phyloP scores from a whole-genome alignment of 2,113 vertebrate genomes.

The Euleptes europaea region DNA sequence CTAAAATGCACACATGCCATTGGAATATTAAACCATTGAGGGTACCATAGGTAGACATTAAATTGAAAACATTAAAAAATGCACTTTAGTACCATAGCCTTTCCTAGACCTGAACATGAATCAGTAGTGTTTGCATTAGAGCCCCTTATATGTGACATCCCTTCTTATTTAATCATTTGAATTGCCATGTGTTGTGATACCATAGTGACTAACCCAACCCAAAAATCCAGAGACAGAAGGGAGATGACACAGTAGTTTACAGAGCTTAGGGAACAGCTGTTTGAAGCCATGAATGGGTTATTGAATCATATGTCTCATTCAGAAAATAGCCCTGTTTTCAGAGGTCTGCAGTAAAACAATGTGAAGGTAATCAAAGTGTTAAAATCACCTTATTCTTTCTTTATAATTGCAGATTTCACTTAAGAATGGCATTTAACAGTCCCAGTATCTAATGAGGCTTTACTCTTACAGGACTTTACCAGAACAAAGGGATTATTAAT shows the following conservation, averaged over 20 bases:
- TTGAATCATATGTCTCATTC: background rate
- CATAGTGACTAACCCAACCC: too few species aligned
- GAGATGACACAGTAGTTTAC: background rate
- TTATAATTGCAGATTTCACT: slow-evolving; percentile 38
- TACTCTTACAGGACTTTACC: slow-evolving; percentile 46
- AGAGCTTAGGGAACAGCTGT: background rate
- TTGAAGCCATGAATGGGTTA: background rate
- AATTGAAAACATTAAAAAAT: background rate
- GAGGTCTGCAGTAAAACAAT: background rate
- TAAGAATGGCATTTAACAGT: slow-evolving; percentile 22
- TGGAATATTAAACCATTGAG: background rate
- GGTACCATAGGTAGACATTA: background rate
- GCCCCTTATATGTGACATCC: too few species aligned
- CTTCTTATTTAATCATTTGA: too few species aligned
- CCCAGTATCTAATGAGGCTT: slow-evolving; percentile 27
- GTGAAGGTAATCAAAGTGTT: background rate
- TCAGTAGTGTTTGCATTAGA: too few species aligned
- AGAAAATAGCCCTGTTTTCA: background rate
- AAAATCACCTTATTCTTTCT: slow-evolving; percentile 1
- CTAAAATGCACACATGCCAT: background rate
- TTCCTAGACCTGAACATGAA: background rate
- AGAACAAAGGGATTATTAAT: slow-evolving; percentile 56
- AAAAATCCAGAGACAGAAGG: background rate
- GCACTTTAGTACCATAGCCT: background rate
- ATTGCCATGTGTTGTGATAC: too few species aligned